These are phyloP conservation scores for Parotia lawesii DNA, from an alignment of 2,113 vertebrate species.

Conservation along the genomic window DNA sequence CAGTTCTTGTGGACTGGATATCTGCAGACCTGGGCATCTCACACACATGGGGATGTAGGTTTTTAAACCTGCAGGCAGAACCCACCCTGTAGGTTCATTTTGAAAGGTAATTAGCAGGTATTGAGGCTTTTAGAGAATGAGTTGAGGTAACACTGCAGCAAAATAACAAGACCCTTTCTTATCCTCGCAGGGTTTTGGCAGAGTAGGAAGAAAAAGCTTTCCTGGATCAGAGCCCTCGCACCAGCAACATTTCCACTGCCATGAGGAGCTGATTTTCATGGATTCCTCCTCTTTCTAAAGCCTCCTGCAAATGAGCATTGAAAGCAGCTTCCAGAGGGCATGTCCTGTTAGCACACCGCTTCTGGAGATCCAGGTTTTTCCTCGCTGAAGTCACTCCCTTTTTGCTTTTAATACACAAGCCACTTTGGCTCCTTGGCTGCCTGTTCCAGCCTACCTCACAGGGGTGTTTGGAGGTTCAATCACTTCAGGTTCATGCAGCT, in stretches of 20 bases:
- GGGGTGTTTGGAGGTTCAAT: constrained; percentile 9
- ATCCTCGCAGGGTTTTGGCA: neutral
- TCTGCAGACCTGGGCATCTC: neutral
- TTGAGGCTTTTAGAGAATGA: neutral
- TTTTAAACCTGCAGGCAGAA: neutral
- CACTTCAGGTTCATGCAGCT: constrained; percentile 2
- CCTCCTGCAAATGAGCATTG: constrained; percentile 12
- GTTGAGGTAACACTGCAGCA: neutral
- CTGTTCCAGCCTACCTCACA: constrained; percentile 54
- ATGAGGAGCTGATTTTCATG: constrained; percentile 23
- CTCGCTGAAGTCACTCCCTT: constrained; percentile 39
- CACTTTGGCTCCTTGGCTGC: neutral
- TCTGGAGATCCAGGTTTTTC: constrained; percentile 25
- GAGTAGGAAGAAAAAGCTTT: neutral
- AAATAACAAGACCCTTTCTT: neutral
- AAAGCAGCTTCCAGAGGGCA: constrained; percentile 37
- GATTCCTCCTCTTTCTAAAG: constrained; percentile 18
- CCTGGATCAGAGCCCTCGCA: neutral
- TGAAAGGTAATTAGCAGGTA: neutral
- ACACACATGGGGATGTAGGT: fast-evolving
- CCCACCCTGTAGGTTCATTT: neutral
- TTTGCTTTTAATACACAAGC: constrained; percentile 12
- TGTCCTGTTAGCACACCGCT: neutral
- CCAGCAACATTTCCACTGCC: constrained; percentile 33
- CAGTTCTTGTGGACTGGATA: too few species aligned